A percentile compares a stretch with the other conserved stretches of the same genome.
These are phyloP conservation scores for Haliclystus octoradiatus DNA, from an alignment of 30 jellyfish, hydroid and myxozoan genomes.

Conservation along the genomic window DNA sequence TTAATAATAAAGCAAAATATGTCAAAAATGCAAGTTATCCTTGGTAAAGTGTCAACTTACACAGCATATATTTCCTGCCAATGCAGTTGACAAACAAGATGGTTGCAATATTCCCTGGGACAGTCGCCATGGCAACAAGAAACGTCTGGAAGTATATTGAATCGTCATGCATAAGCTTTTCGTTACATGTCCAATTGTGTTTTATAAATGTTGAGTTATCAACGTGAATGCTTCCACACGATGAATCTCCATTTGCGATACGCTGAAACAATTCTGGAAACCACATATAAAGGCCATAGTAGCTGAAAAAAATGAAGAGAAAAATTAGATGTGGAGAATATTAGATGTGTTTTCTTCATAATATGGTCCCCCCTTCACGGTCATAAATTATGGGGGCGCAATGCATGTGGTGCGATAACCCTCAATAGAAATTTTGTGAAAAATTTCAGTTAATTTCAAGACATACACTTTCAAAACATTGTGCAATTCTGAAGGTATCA, in stretches of 20 bases:
- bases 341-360: too few species aligned
- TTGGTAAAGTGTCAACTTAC: constrained; percentile 23
- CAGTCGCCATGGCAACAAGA: constrained; percentile 81
- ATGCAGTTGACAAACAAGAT: constrained; percentile 43
- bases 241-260: constrained; percentile 69
- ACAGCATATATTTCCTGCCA: constrained; percentile 71
- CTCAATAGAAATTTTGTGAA: background rate
- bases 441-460: background rate
- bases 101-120: constrained; percentile 88
- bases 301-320: constrained; percentile 18
- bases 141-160: constrained; percentile 64
- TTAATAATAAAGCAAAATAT: too few species aligned
- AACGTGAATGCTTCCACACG: constrained; percentile 48
- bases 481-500: too few species aligned
- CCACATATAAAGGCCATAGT: constrained; percentile 99
- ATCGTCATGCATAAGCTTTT: constrained; percentile 41
- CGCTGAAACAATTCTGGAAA: constrained; percentile 85
- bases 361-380: too few species aligned
- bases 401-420: too few species aligned
- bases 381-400: too few species aligned
- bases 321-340: background rate
- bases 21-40: too few species aligned
- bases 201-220: constrained; percentile 18
- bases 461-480: too few species aligned
- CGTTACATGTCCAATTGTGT: constrained; percentile 57